Evolutionary conservation across 1,140 invertebrate genomes (phyloP), one percentile per base, ranked within the genome.

Genomic region (Plectrocnemia conspersa): DNA sequence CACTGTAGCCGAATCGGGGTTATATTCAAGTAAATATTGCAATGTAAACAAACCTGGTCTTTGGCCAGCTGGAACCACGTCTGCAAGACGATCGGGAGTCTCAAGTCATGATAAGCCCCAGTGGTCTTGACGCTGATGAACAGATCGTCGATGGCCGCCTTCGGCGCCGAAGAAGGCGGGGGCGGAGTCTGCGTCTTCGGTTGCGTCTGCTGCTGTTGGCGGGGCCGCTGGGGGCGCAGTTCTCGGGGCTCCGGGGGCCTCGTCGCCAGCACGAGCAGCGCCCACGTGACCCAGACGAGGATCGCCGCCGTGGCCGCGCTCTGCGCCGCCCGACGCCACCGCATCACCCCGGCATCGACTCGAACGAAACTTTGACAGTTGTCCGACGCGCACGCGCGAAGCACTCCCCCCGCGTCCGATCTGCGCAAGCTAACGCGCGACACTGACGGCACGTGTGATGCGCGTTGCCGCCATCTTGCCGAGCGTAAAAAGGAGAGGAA

Each of bases 61-160:
- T 83, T 87, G 27, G 91, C 91, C 57, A 93, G 77, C 68, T 88
- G 86, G 69, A 93, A 94, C 93, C 93, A 96, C 54, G 93, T 96
- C 68, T 86, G 84, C 65, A 96, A 79, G 63, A 96, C 88, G 50
- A 91, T 79, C n/a, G 89, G 85, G 57, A 97, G 67, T 56, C 93
- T 79, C 23, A 83, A 82, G 54, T 82, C 73, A 69, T 96, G 91
- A 75, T 92, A 94, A 72, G 84, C 82, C 66, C 84, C 84, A 23
- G 92, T 93, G 41, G 93, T 96, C 77, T 97, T 97, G 15, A 97
- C 90, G 75, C 89, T 93, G 68, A 97, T 88, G 73, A 94, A 96
- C 62, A 96, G 78, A 70, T 94, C 91, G 69, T 89, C 79, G 53
- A 93, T 75, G 46, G 78, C 80, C 35, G 85, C 85, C 42, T 82